These are phyloP conservation scores for Natrix natrix DNA, from an alignment of 2,797 vertebrate species.

Conservation along the genomic window DNA sequence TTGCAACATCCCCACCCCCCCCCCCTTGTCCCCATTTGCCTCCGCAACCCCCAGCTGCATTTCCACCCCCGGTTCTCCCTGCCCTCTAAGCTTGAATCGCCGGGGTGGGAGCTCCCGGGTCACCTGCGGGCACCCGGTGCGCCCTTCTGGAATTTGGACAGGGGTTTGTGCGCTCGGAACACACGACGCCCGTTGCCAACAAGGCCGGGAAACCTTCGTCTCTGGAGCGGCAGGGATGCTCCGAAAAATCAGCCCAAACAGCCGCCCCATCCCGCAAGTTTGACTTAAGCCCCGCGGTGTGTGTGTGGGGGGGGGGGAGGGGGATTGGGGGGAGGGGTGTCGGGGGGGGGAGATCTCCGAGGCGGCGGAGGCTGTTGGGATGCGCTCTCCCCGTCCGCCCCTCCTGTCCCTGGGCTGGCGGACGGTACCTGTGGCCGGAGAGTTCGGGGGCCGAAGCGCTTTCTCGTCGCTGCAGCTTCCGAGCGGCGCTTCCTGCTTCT, in stretches of 20 bases:
- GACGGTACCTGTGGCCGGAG: background rate
- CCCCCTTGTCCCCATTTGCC: background rate
- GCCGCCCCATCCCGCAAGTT: background rate
- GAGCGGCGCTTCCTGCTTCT: background rate
- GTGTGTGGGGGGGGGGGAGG: background rate
- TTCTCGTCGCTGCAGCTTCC: background rate
- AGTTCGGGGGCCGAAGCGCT: background rate
- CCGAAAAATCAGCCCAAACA: background rate
- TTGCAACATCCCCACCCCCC: background rate
- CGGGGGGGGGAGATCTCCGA: background rate
- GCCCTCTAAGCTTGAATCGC: background rate
- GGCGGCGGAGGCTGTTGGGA: background rate
- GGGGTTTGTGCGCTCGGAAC: background rate
- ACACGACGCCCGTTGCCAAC: rapidly evolving
- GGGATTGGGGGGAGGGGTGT: too few species aligned
- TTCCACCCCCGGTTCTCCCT: background rate
- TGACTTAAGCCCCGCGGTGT: background rate
- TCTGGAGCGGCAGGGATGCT: background rate
- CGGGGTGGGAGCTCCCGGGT: background rate
- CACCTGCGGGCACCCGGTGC: background rate
- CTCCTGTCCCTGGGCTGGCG: background rate
- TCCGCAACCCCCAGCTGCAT: background rate
- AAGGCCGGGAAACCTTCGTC: background rate
- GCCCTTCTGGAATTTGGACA: background rate
- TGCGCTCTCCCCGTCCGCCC: background rate